Base-by-base conservation (phyloP, 1,140 invertebrate genomes). In the Centruroides vittatus region DNA sequence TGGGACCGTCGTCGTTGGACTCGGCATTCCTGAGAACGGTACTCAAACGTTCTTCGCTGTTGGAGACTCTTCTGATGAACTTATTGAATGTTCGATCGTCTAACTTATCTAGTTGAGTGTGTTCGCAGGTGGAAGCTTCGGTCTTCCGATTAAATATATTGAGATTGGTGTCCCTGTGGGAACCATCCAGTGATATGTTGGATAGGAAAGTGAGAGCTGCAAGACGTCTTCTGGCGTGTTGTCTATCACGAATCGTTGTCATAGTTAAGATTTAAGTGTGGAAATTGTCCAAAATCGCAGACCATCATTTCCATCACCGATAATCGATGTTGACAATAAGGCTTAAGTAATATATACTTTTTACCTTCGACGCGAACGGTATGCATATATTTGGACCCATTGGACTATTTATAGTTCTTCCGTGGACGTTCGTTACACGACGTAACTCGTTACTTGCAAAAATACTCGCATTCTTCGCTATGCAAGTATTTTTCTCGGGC, bases 151-250 rank as follows among this genome's bases (percentile, higher is more conserved):
- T 59, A 47, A 60, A 63, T 52, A 63, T 60, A 55, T 80, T 78
- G 68, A 86, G 75, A 73, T 83, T 85, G 55, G 87, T 90, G 73
- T 93, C 89, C 68, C 82, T 82, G 76, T 91, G 86, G 68, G 84
- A 88, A 59, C 91, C 91, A 80, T 94, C 90, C 60, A 95, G 78
- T 59, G 91, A 93, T 70, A 96, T 95, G 78, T 93, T 64, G 34
- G 57, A 64, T 13, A 61, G 47, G 58, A 64, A 61, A 35, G 55
- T 64, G 36, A 58, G 55, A 9, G 59, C 61, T 7, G 58, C 58
- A 57, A 63, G 48, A 12, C 59, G 52, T 41, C 58, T 52, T 47
- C 67, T 41, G 12, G 66, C 64, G 55, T 64, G 62, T 62, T 66
- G 66, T 34, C 67, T 51, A 53, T 68, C 66, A 55, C 66, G 58